These are phyloP conservation scores for Corydoras maculifer DNA, from an alignment of 2,113 vertebrate species.

Conservation along the genomic window DNA sequence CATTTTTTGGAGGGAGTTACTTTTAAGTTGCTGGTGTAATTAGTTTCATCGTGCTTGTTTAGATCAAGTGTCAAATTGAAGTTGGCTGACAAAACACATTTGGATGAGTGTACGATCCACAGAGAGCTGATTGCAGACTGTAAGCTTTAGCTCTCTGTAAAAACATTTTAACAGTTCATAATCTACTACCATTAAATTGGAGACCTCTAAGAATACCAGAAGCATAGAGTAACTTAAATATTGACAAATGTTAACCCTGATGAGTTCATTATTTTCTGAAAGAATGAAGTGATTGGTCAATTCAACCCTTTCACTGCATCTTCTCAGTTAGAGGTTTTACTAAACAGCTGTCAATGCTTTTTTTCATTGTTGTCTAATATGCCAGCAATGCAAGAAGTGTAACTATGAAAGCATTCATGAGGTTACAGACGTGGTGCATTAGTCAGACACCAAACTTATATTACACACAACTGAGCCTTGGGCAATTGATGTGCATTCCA, in stretches of 20 bases:
- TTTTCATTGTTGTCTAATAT: slow-evolving; percentile 29
- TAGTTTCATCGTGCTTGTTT: too few species aligned
- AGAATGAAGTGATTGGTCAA: background rate
- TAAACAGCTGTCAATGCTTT: slow-evolving; percentile 12
- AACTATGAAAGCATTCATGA: slow-evolving; percentile 8
- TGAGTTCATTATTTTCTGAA: background rate
- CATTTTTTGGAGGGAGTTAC: too few species aligned
- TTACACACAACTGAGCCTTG: slow-evolving; percentile 22
- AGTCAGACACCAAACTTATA: slow-evolving; percentile 25
- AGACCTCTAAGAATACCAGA: too few species aligned
- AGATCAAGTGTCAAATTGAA: too few species aligned
- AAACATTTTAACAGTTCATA: too few species aligned
- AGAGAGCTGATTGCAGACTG: too few species aligned
- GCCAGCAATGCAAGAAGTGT: slow-evolving; percentile 10
- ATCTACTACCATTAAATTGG: too few species aligned
- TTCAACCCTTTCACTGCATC: background rate
- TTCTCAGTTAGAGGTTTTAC: slow-evolving; percentile 1
- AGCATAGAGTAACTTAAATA: background rate
- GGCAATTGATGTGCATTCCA: slow-evolving; percentile 28
- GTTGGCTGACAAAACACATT: too few species aligned
- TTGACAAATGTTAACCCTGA: background rate
- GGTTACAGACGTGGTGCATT: slow-evolving; percentile 21
- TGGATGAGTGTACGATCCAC: too few species aligned
- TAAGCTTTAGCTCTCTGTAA: too few species aligned
- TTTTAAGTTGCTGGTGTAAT: too few species aligned